A percentile compares a stretch with the other conserved stretches of the same genome.
Evolutionary conservation across 2,797 vertebrate genomes (phyloP).

Genomic region (Valencia hispanica): DNA sequence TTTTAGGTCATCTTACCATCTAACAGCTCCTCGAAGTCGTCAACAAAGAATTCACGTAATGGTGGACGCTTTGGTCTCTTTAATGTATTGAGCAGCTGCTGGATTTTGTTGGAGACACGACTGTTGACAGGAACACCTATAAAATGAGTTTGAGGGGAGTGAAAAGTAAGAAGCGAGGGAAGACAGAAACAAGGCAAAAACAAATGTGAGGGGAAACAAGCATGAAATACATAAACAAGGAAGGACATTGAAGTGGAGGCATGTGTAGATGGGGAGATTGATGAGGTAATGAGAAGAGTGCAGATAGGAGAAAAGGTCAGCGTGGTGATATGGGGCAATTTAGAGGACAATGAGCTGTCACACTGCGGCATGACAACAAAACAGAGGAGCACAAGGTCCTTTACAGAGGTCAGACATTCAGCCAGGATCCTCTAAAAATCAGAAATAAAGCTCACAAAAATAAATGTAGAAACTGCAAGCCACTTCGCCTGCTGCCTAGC

Average conservation of each 20-base stretch:
- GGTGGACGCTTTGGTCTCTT: conserved; percentile 96
- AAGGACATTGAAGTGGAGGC: conserved; percentile 11
- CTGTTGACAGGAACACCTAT: conserved; percentile 95
- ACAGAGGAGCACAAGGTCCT: conserved; percentile 28
- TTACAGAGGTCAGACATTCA: conserved; percentile 45
- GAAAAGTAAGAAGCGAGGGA: conserved; percentile 31
- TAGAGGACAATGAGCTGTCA: conserved; percentile 56
- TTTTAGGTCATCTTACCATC: conserved; percentile 84
- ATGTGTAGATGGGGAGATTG: conserved; percentile 34
- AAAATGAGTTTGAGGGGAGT: conserved; percentile 49
- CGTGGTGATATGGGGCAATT: conserved; percentile 33
- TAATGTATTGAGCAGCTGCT: conserved; percentile 95
- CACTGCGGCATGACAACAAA: conserved; percentile 36
- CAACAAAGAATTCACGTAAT: conserved; percentile 93
- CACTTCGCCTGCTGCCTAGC: conserved; percentile 71
- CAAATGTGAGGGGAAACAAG: conserved; percentile 25
- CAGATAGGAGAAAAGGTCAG: conserved; percentile 56
- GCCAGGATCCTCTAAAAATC: conserved; percentile 29
- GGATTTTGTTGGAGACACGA: conserved; percentile 97
- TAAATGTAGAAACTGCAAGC: conserved; percentile 41
- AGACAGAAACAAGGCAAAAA: conserved; percentile 29
- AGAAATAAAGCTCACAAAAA: conserved; percentile 27
- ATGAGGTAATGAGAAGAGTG: conserved; percentile 35
- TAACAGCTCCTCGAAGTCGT: conserved; percentile 94
- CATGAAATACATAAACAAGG: conserved; percentile 9